Evolutionary conservation across 2,888 invertebrate species (phyloP).

Genomic region (Stomorhina lunata): DNA sequence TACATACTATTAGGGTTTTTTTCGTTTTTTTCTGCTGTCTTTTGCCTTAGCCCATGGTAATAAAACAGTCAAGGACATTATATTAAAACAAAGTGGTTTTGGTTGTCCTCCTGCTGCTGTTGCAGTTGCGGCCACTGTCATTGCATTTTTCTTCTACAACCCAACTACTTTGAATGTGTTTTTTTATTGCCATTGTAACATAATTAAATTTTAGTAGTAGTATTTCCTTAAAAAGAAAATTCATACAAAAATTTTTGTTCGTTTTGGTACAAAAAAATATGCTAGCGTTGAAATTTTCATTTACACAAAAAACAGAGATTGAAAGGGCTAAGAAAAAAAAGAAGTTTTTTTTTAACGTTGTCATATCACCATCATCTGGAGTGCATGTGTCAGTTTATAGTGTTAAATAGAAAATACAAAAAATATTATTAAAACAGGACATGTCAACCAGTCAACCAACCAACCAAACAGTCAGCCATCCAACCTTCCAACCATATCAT

Average conservation of each 20-base stretch:
- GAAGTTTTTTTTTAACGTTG: too few species aligned
- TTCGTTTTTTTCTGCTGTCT: constrained; percentile 1
- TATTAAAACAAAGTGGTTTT: constrained; percentile 45
- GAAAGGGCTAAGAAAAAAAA: neutral
- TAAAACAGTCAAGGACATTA: constrained; percentile 63
- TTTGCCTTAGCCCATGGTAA: constrained; percentile 45
- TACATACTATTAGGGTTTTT: neutral
- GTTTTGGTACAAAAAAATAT: neutral
- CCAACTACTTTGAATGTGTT: constrained; percentile 21
- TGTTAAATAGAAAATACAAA: constrained; percentile 9
- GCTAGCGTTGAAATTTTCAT: neutral
- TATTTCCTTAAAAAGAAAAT: constrained; percentile 59
- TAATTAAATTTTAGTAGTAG: constrained; percentile 63
- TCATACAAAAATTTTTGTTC: constrained; percentile 32
- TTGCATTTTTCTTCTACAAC: constrained; percentile 14
- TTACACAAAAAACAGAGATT: neutral
- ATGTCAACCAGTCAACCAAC: constrained; percentile 28
- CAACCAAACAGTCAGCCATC: neutral
- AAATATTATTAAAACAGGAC: constrained; percentile 12
- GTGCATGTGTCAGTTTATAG: constrained; percentile 37
- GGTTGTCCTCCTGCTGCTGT: neutral
- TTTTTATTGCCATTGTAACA: constrained; percentile 40
- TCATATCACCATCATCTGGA: constrained; percentile 32
- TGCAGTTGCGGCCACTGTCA: neutral
- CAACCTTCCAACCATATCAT: too few species aligned